Conservation (phyloP, 2,888 invertebrate genomes). For the Pseudanteris insignis region DNA sequence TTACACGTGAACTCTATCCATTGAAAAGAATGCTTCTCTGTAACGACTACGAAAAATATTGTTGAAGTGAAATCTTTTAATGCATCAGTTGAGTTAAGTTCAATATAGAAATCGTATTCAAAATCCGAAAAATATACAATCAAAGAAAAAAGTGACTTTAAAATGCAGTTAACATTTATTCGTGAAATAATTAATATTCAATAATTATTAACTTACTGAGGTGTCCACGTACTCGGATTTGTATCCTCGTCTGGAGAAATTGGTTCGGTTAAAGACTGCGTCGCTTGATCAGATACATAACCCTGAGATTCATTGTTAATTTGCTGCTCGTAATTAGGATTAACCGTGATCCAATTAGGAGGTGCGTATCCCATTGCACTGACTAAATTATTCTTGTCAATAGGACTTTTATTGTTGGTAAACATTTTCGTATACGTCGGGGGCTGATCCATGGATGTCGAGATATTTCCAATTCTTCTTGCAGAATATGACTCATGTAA, state of each 20-base stretch:
- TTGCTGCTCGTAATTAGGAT: constrained; percentile 51
- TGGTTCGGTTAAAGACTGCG: constrained; percentile 24
- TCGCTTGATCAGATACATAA: constrained; percentile 34
- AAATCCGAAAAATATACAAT: too few relatives aligned
- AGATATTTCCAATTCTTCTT: constrained; percentile 9
- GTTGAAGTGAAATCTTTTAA: too few relatives aligned
- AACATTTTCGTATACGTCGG: constrained; percentile 26
- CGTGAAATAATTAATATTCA: constrained; percentile 1
- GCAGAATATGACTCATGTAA: constrained; percentile 7
- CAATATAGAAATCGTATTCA: too few relatives aligned
- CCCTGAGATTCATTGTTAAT: constrained; percentile 33
- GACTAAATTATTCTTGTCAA: constrained; percentile 52
- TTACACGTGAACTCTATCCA: too few relatives aligned
- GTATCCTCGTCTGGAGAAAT: constrained; percentile 47
- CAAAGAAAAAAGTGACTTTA: too few relatives aligned
- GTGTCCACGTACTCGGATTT: constrained; percentile 53
- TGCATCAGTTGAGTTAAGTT: too few relatives aligned
- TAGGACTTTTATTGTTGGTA: constrained; percentile 47
- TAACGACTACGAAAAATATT: too few relatives aligned
- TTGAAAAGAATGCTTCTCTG: too few relatives aligned
- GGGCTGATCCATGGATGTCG: constrained; percentile 14
- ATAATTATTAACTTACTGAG: constrained; percentile 54
- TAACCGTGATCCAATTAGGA: constrained; percentile 48
- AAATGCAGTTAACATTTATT: too few relatives aligned
- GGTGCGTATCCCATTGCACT: constrained; percentile 41